Percentiles rank a stretch among this genome's conserved stretches.
These are phyloP conservation scores for Agrochola lota DNA, from an alignment of 2,888 invertebrate genomes.

Conservation along the genomic window DNA sequence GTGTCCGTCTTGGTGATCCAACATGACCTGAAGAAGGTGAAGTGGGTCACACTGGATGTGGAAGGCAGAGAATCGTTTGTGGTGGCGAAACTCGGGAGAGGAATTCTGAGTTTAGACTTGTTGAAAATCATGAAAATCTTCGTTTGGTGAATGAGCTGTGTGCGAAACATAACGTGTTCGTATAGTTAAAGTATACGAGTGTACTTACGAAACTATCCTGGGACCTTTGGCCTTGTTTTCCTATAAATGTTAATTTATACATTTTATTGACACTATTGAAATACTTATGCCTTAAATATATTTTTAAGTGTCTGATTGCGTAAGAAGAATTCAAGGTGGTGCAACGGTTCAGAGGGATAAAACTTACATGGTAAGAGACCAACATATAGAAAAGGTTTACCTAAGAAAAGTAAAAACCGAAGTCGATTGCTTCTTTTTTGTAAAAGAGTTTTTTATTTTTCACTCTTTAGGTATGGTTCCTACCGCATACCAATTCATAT, in stretches of 20 bases:
- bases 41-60: too few species aligned
- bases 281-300: neutral
- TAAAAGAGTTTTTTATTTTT: too few species aligned
- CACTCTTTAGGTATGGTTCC: too few species aligned
- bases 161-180: too few species aligned
- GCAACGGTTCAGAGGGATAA: constrained; percentile 15
- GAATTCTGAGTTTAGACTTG: too few species aligned
- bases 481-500: too few species aligned
- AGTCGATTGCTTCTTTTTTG: too few species aligned
- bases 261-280: neutral
- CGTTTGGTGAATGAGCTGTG: neutral
- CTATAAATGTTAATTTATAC: neutral
- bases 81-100: too few species aligned
- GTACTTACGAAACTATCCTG: neutral
- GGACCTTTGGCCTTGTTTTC: neutral
- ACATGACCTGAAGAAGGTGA: too few species aligned
- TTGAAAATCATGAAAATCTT: too few species aligned
- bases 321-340: constrained; percentile 54
- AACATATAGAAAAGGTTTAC: neutral
- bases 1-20: neutral
- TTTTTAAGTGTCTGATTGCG: constrained; percentile 24
- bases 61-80: too few species aligned
- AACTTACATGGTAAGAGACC: constrained; percentile 14
- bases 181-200: neutral
- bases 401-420: neutral